Conservation (phyloP, 2,113 vertebrate genomes). For the Morone saxatilis region DNA sequence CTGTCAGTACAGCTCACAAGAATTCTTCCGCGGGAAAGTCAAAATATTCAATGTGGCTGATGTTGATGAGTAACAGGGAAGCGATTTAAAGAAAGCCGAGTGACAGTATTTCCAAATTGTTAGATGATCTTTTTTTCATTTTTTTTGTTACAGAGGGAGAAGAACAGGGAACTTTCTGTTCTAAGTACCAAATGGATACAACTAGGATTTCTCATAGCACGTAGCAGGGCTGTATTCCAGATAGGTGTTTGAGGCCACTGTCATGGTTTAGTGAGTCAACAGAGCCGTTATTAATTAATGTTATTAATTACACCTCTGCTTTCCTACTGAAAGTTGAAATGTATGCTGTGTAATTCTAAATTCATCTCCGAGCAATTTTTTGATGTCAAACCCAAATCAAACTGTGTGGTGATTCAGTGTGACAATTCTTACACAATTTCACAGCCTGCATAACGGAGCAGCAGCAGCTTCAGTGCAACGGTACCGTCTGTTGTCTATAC, state of each 20-base stretch:
- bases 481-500: too few relatives aligned
- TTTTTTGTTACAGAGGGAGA: background rate
- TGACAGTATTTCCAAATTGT: constrained; percentile 44
- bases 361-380: too few relatives aligned
- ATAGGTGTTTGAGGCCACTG: background rate
- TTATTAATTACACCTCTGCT: background rate
- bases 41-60: constrained; percentile 57
- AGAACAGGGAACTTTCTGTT: constrained; percentile 19
- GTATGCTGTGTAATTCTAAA: background rate
- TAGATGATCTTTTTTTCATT: constrained; percentile 29
- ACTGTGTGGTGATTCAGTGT: too few relatives aligned
- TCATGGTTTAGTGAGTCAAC: background rate
- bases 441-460: too few relatives aligned
- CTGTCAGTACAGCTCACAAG: constrained; percentile 51
- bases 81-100: constrained; percentile 24
- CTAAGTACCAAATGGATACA: background rate
- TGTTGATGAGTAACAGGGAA: constrained; percentile 36
- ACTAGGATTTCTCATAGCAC: background rate
- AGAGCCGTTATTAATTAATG: background rate
- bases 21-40: constrained; percentile 53
- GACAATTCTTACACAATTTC: too few relatives aligned
- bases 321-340: background rate
- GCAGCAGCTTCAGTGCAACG: too few relatives aligned
- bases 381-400: too few relatives aligned
- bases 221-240: constrained; percentile 8